These are phyloP conservation scores for Mystacides longicornis DNA, from an alignment of 2,888 invertebrate species.

Conservation along the genomic window DNA sequence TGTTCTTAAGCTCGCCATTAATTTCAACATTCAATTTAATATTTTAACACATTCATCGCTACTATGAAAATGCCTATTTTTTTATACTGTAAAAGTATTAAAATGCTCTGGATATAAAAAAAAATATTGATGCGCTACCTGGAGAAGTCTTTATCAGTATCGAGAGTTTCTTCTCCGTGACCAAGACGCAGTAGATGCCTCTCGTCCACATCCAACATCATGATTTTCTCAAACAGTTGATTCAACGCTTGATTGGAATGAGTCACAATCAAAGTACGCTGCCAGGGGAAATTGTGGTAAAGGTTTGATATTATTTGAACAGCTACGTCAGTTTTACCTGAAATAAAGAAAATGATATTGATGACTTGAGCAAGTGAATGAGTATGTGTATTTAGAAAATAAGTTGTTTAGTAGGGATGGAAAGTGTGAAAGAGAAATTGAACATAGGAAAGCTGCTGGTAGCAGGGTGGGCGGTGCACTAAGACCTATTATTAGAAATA, in stretches of 20 bases:
- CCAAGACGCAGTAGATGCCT: conserved; percentile 95
- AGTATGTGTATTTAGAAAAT: no score
- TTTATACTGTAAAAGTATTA: not conserved
- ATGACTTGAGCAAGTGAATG: no score
- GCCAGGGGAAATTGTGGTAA: conserved; percentile 98
- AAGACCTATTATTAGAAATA: no score
- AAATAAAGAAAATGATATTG: no score
- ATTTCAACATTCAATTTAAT: no score
- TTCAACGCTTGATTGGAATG: conserved; percentile 99
- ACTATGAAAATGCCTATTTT: no score
- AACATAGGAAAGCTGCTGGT: no score
- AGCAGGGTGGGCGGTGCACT: no score
- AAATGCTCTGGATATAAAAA: not conserved
- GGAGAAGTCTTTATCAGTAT: conserved; percentile 99
- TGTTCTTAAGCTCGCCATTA: no score
- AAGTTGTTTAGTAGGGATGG: no score
- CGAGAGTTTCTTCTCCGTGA: conserved; percentile 96
- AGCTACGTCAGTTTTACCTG: conserved; percentile 98
- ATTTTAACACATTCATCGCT: no score
- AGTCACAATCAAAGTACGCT: conserved; percentile 95
- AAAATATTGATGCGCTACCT: conserved; percentile 39
- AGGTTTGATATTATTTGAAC: conserved; percentile 99
- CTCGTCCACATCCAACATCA: conserved; percentile 95
- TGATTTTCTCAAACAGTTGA: conserved; percentile 99
- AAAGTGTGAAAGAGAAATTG: no score